These are phyloP conservation scores for Chaenocephalus aceratus DNA, from an alignment of 2,113 vertebrate species.

Conservation along the genomic window DNA sequence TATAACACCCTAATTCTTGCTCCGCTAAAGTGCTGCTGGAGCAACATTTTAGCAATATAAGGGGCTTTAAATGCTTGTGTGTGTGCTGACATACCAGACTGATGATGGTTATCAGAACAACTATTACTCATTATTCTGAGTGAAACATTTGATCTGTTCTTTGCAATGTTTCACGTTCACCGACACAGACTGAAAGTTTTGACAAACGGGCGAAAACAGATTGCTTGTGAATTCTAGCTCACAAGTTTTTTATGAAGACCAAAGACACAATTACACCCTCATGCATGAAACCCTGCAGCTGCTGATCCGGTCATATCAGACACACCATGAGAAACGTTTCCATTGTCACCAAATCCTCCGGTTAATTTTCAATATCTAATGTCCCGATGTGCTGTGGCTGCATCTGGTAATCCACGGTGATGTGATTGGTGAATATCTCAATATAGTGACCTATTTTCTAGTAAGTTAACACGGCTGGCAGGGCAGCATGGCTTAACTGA, in stretches of 20 bases:
- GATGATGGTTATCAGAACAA: slow-evolving; percentile 16
- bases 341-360: slow-evolving; percentile 65
- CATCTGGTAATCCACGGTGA: slow-evolving; percentile 78
- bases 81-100: not conserved
- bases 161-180: slow-evolving; percentile 59
- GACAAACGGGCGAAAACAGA: slow-evolving; percentile 61
- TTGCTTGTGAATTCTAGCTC: slow-evolving; percentile 68
- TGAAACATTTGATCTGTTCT: slow-evolving; percentile 46
- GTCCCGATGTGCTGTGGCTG: slow-evolving; percentile 67
- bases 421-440: slow-evolving; percentile 80
- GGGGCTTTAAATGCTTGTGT: not conserved
- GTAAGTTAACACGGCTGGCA: slow-evolving; percentile 57
- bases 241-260: slow-evolving; percentile 42
- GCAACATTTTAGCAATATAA: not conserved
- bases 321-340: slow-evolving; percentile 44
- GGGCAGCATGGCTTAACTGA: slow-evolving; percentile 70
- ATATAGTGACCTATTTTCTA: slow-evolving; percentile 79
- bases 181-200: slow-evolving; percentile 52
- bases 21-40: not conserved
- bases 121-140: slow-evolving; percentile 57
- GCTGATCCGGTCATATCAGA: slow-evolving; percentile 31
- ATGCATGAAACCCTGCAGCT: not conserved
- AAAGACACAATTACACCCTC: not conserved
- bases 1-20: not conserved
- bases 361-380: slow-evolving; percentile 79